Conservation (phyloP, 1,140 invertebrate genomes). For the Drosophila ogumai region DNA sequence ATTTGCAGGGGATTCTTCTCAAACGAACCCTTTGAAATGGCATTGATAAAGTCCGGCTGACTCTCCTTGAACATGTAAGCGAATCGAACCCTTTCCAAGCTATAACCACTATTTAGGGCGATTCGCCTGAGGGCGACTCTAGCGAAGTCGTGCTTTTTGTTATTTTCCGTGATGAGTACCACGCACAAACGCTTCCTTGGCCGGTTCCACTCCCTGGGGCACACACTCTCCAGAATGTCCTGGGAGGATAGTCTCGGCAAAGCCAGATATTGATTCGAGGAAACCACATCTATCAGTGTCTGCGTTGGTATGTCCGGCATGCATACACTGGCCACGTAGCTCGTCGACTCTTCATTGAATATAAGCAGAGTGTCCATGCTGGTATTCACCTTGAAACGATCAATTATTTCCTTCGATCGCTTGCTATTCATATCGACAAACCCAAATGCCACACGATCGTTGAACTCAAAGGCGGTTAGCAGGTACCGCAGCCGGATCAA, state of each 20-base stretch:
- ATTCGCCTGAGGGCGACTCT: slow-evolving; percentile 88
- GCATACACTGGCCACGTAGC: slow-evolving; percentile 94
- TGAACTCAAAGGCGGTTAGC: slow-evolving; percentile 94
- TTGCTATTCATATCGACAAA: slow-evolving; percentile 88
- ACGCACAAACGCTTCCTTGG: slow-evolving; percentile 94
- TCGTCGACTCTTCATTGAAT: slow-evolving; percentile 94
- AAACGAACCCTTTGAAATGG: slow-evolving; percentile 85
- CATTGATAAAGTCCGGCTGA: slow-evolving; percentile 77
- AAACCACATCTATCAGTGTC: slow-evolving; percentile 94
- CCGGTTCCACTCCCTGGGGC: slow-evolving; percentile 93
- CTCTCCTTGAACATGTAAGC: slow-evolving; percentile 89
- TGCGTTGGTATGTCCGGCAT: slow-evolving; percentile 95
- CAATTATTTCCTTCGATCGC: slow-evolving; percentile 87
- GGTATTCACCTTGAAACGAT: slow-evolving; percentile 90
- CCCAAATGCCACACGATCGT: slow-evolving; percentile 94
- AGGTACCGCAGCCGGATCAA: slow-evolving; percentile 93
- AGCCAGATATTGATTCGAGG: slow-evolving; percentile 94
- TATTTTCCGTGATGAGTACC: slow-evolving; percentile 92
- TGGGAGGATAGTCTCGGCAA: slow-evolving; percentile 96
- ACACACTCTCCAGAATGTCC: slow-evolving; percentile 89
- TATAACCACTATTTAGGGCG: slow-evolving; percentile 88
- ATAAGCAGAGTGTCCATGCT: slow-evolving; percentile 94
- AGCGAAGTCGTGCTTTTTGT: slow-evolving; percentile 87
- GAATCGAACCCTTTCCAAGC: slow-evolving; percentile 91
- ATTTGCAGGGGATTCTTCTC: slow-evolving; percentile 89